Evolutionary conservation across 2,797 vertebrate species (phyloP), one percentile per base, ranked within the genome.

Genomic region (Carcharodon carcharias): DNA sequence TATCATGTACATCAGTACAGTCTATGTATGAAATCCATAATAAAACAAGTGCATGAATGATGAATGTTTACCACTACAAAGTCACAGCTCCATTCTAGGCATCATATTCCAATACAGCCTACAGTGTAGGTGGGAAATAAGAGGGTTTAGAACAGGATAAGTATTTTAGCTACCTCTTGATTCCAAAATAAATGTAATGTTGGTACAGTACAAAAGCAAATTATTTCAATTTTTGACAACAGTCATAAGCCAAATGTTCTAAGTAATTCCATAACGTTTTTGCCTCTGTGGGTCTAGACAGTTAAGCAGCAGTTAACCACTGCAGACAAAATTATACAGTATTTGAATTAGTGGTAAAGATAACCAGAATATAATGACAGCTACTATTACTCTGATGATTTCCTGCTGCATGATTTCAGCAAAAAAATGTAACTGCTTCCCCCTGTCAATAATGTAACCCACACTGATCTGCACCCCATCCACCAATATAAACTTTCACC

Each of bases 371-470:
- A 18, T 67, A 67, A 67, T 45, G 9, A 45, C 91, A 93, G 23
- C n/a, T 18, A 67, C n/a, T 67, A 21, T n/a, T 11, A 3, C 21
- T 12, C 63, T 12, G 11, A 93, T 93, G n/a, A 93, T 65, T 93
- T 93, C 50, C n/a, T 67, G 91, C 63, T 93, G 91, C 63, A 67
- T 28, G 40, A 67, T 93, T 93, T 65, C n/a, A 93, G n/a, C 31
- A 67, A 28, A 67, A 45, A 40, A 8, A 67, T 9, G 16, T 26
- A 12, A 67, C 26, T 67, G 23, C 35, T 67, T 67, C 91, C 63
- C 63, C 12, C 69, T 31, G 28, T 73, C 69, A 40, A 80, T 80
- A n/a, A 80, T 82, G 40, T 85, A 50, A 85, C 18, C 40, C 80
- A 85, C 45, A 50, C 6, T n/a, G 71, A 77, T 35, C 12, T 9